phyloP scores from a whole-genome alignment of 92 coral and sea anemone genomes.

The Chrysogorgia sp. region DNA sequence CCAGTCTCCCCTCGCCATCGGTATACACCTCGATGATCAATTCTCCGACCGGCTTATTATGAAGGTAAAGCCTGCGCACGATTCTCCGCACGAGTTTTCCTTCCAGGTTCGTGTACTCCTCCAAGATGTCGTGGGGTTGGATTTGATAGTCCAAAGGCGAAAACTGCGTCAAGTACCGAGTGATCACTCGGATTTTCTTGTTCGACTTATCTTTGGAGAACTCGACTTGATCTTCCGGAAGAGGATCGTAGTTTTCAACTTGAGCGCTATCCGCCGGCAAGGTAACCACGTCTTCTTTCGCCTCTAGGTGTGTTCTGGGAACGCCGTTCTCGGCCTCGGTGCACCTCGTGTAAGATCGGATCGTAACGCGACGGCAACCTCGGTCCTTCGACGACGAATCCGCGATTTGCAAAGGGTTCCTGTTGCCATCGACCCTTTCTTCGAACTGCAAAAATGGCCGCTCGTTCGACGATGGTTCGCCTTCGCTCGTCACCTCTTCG shows the following conservation, averaged over 20 bases:
- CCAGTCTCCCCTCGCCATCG: conserved; percentile 49
- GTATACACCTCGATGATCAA: conserved; percentile 43
- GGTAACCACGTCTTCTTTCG: background rate
- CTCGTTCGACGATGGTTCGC: background rate
- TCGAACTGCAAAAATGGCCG: background rate
- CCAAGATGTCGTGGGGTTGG: conserved; percentile 26
- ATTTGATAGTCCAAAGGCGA: conserved; percentile 7
- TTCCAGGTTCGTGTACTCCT: conserved; percentile 56
- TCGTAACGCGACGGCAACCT: background rate
- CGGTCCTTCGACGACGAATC: background rate
- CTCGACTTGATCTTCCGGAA: conserved; percentile 8
- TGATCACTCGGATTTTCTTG: background rate
- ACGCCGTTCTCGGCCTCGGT: background rate
- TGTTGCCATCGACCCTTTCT: background rate
- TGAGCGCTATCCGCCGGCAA: background rate
- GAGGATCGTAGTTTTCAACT: background rate
- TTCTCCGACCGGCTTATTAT: conserved; percentile 5
- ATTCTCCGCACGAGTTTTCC: conserved; percentile 56
- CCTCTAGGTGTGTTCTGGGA: conserved; percentile 9
- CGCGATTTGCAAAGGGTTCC: background rate
- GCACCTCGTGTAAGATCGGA: background rate
- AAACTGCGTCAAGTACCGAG: background rate
- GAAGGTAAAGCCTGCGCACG: conserved; percentile 3
- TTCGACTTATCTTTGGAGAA: background rate
- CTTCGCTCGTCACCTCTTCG: background rate